Conservation (phyloP, 2,797 vertebrate species). For the Fistularia commersonii region DNA sequence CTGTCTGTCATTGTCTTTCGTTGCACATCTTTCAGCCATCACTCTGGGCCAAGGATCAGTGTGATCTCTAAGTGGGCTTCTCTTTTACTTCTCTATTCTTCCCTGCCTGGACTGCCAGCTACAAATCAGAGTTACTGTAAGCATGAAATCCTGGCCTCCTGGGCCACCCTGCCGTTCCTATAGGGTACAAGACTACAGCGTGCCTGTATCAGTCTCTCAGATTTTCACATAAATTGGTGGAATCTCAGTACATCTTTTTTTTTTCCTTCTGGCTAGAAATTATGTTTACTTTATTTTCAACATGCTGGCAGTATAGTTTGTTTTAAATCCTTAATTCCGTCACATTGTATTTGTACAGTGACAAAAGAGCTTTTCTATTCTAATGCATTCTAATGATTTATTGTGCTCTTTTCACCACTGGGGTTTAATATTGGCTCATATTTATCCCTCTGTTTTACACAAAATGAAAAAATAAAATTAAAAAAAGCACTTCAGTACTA, state of each 20-base stretch:
- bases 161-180: constrained; percentile 8
- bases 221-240: constrained; percentile 1
- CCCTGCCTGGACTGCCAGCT: constrained; percentile 12
- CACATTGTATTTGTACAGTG: no score
- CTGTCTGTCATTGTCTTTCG: constrained; percentile 45
- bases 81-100: constrained; percentile 16
- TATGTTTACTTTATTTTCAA: no score
- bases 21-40: constrained; percentile 44
- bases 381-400: no score
- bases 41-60: constrained; percentile 43
- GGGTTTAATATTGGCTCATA: no score
- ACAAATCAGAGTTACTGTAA: constrained; percentile 29
- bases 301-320: no score
- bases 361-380: no score
- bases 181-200: constrained; percentile 9
- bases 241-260: neutral
- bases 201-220: neutral
- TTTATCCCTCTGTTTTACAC: no score
- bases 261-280: no score
- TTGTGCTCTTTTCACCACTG: no score
- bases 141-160: constrained; percentile 34
- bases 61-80: constrained; percentile 38
- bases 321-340: no score
- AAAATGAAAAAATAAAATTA: no score
- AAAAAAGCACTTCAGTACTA: no score